Evolutionary conservation across 2,888 invertebrate genomes (phyloP).

Genomic region (Bhutanitis thaidina): DNA sequence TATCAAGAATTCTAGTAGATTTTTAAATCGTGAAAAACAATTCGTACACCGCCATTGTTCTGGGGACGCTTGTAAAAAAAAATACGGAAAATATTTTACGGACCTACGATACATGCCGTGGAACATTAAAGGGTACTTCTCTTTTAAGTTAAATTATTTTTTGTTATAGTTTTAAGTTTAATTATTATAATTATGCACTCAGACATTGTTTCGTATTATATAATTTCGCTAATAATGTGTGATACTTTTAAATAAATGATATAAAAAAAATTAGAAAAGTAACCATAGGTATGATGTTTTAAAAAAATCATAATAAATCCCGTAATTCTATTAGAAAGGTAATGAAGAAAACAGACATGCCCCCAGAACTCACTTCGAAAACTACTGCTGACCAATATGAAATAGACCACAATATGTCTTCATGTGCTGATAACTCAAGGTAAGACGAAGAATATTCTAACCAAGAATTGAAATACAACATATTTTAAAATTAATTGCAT

Average conservation of each 20-base stretch:
- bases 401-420: constrained; percentile 42
- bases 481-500: background rate
- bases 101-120: constrained; percentile 56
- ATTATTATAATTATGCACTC: too few relatives aligned
- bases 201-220: too few relatives aligned
- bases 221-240: too few relatives aligned
- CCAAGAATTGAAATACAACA: too few relatives aligned
- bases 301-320: too few relatives aligned
- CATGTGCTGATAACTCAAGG: constrained; percentile 61
- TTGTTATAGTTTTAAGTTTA: too few relatives aligned
- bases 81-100: constrained; percentile 33
- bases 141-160: too few relatives aligned
- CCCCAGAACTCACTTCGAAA: constrained; percentile 46
- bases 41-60: constrained; percentile 31
- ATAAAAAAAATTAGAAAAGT: too few relatives aligned
- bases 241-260: too few relatives aligned
- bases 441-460: constrained; percentile 22
- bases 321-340: constrained; percentile 36
- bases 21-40: constrained; percentile 30
- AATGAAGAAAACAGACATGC: constrained; percentile 51
- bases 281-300: too few relatives aligned
- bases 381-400: constrained; percentile 45
- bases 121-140: constrained; percentile 57
- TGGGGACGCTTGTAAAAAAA: constrained; percentile 48
- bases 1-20: constrained; percentile 39